Conservation (phyloP, 2,888 invertebrate genomes). For the Thereva nobilitata region DNA sequence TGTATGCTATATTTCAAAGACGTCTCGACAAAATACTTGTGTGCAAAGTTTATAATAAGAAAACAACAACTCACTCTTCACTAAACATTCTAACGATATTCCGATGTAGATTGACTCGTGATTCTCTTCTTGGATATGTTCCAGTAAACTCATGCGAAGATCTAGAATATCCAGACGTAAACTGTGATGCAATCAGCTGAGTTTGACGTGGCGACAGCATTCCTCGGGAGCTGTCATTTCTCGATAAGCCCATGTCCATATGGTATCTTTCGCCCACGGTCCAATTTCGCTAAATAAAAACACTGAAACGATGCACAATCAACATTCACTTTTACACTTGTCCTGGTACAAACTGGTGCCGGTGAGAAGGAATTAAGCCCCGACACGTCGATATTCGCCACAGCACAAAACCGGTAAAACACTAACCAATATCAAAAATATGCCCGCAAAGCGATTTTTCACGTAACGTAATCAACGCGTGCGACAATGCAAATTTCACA, state of each 20-base stretch:
- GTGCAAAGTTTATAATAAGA: neutral
- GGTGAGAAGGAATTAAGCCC: too few relatives aligned
- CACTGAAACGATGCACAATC: too few relatives aligned
- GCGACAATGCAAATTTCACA: conserved; percentile 30
- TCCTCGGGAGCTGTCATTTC: conserved; percentile 7
- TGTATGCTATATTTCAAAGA: too few relatives aligned
- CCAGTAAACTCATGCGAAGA: conserved; percentile 49
- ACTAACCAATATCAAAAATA: conserved; percentile 8
- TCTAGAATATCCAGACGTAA: conserved; percentile 6
- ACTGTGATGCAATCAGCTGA: conserved; percentile 15
- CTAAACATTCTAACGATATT: conserved; percentile 57
- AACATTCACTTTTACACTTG: too few relatives aligned
- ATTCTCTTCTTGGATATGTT: conserved; percentile 15
- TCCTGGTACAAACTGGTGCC: too few relatives aligned
- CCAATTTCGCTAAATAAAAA: neutral
- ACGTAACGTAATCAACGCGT: conserved; percentile 14
- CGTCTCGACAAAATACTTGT: too few relatives aligned
- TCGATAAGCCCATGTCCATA: conserved; percentile 11
- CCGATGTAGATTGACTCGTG: conserved; percentile 48
- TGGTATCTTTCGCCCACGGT: conserved; percentile 1
- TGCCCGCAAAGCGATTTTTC: conserved; percentile 2
- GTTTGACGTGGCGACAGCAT: conserved; percentile 8
- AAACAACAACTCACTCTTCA: conserved; percentile 53
- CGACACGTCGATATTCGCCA: neutral
- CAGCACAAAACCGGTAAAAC: neutral